Percentiles rank a stretch among this genome's conserved stretches.
Evolutionary conservation across 1,140 invertebrate genomes (phyloP).

Genomic region (Augochlora pura): DNA sequence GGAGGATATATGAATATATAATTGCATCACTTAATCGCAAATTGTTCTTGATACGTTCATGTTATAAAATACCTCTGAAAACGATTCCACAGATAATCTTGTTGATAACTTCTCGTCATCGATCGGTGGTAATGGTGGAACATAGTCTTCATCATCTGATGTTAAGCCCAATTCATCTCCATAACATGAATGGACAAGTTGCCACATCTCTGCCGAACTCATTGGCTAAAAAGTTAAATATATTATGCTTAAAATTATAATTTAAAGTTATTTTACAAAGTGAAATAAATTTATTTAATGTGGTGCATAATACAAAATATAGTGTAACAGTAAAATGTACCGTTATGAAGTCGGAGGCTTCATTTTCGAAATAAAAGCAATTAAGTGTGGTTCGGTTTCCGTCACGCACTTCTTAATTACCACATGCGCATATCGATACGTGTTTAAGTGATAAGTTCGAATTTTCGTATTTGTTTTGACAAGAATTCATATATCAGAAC

Average conservation of each 20-base stretch:
- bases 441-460: background rate
- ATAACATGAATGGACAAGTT: conserved; percentile 93
- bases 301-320: background rate
- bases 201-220: conserved; percentile 93
- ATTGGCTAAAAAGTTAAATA: conserved; percentile 83
- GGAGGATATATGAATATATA: background rate
- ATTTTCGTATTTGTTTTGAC: background rate
- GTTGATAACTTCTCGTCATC: conserved; percentile 82
- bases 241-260: conserved; percentile 5
- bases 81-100: conserved; percentile 81
- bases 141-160: conserved; percentile 95
- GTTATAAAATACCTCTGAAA: conserved; percentile 78
- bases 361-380: background rate
- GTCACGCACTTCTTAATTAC: background rate
- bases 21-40: background rate
- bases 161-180: conserved; percentile 95
- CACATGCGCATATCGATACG: background rate
- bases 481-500: background rate
- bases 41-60: background rate
- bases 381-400: background rate
- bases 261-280: background rate
- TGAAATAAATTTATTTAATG: background rate
- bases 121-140: conserved; percentile 78
- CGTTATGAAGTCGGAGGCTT: background rate
- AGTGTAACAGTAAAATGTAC: background rate